phyloP scores from a whole-genome alignment of 2,888 invertebrate species.

The Bellardia pandia region DNA sequence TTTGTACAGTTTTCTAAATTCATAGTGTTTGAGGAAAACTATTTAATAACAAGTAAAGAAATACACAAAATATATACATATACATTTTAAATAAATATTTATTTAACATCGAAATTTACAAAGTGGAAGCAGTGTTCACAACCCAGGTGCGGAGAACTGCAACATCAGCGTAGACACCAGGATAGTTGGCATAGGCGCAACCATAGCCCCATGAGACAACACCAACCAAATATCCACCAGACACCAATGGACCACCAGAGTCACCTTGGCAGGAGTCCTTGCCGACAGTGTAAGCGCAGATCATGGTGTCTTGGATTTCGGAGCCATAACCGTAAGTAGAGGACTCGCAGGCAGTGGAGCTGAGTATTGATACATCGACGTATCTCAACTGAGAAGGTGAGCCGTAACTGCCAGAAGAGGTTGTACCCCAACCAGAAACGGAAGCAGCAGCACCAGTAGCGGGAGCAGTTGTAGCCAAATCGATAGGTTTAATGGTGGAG shows the following conservation, averaged over 20 bases:
- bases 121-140: conserved; percentile 43
- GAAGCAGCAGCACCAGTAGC: conserved; percentile 69
- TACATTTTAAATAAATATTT: neutral
- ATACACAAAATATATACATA: no score
- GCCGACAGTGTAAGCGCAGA: conserved; percentile 76
- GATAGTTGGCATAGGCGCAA: conserved; percentile 77
- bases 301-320: conserved; percentile 76
- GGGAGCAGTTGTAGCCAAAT: conserved; percentile 80
- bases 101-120: conserved; percentile 49
- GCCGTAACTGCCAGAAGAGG: conserved; percentile 76
- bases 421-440: conserved; percentile 76
- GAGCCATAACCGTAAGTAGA: conserved; percentile 82
- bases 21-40: no score
- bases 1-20: no score
- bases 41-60: no score
- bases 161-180: conserved; percentile 79
- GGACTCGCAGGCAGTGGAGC: conserved; percentile 82
- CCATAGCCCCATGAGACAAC: conserved; percentile 80
- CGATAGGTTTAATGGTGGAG: conserved; percentile 82
- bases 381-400: conserved; percentile 82
- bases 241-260: conserved; percentile 80
- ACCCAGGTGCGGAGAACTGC: conserved; percentile 77
- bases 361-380: conserved; percentile 83
- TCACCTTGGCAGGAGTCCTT: conserved; percentile 80
- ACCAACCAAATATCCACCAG: conserved; percentile 76